Conservation (phyloP, 2,797 vertebrate genomes). For the Pampus argenteus region DNA sequence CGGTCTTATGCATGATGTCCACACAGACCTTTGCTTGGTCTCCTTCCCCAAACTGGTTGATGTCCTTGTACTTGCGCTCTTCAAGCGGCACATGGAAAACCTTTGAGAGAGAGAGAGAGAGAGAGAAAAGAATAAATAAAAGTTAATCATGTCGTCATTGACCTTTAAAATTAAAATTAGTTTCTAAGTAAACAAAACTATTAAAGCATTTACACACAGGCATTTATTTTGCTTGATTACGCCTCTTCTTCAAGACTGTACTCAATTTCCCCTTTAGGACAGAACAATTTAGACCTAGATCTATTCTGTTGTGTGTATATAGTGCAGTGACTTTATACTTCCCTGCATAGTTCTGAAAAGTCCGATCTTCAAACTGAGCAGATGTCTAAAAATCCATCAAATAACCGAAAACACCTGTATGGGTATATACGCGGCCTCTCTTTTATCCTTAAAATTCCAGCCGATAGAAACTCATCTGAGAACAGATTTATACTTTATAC, state of each 20-base stretch:
- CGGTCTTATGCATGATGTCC: slow-evolving; percentile 99
- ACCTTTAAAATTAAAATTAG: too few relatives aligned
- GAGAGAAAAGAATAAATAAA: not conserved
- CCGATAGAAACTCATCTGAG: slow-evolving; percentile 6
- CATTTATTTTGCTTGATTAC: not conserved
- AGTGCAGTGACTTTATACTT: slow-evolving; percentile 1
- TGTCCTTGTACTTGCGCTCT: slow-evolving; percentile 99
- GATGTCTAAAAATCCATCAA: slow-evolving; percentile 13
- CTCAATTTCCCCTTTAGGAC: too few relatives aligned
- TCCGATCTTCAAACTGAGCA: slow-evolving; percentile 5
- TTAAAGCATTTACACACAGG: too few relatives aligned
- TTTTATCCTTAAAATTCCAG: not conserved
- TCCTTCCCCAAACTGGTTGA: slow-evolving; percentile 99
- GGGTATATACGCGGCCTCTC: not conserved
- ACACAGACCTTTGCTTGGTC: slow-evolving; percentile 99
- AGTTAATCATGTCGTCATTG: not conserved
- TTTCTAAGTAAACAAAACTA: too few relatives aligned
- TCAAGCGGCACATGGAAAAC: slow-evolving; percentile 99
- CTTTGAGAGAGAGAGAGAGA: too few relatives aligned
- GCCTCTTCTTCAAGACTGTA: not conserved
- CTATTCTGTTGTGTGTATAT: too few relatives aligned
- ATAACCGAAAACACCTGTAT: slow-evolving; percentile 8
- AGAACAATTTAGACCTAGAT: too few relatives aligned
- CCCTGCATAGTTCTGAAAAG: not conserved
- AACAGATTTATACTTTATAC: not conserved